A percentile compares a stretch with the other conserved stretches of the same genome.
Evolutionary conservation across 1,140 invertebrate genomes (phyloP).

Genomic region (Drosophila kikkawai): DNA sequence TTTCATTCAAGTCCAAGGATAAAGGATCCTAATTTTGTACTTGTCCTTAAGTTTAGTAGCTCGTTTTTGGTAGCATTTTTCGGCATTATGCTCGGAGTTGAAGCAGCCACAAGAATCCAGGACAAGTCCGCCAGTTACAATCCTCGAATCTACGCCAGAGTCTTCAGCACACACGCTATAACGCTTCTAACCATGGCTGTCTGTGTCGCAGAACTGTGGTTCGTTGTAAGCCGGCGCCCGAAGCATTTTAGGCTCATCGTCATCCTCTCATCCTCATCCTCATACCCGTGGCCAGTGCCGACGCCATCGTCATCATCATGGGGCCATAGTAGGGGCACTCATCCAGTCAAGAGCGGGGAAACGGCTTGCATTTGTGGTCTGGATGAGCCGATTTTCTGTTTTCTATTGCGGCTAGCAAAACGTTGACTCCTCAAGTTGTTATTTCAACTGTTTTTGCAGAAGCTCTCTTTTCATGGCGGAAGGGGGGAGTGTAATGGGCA

Average conservation of each 20-base stretch:
- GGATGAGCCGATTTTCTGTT: conserved; percentile 74
- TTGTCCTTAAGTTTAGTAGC: conserved; percentile 5
- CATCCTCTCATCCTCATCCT: conserved; percentile 17
- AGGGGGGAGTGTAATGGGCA: background rate
- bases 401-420: conserved; percentile 53
- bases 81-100: conserved; percentile 13
- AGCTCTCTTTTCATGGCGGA: conserved; percentile 2
- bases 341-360: conserved; percentile 65
- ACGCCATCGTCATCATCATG: conserved; percentile 15
- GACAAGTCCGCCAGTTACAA: conserved; percentile 19
- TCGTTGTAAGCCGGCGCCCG: conserved; percentile 38
- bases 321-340: conserved; percentile 48
- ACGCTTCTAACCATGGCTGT: background rate
- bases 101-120: conserved; percentile 4
- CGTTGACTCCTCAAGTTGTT: conserved; percentile 58
- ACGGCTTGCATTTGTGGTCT: conserved; percentile 60
- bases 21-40: background rate
- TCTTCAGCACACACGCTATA: background rate
- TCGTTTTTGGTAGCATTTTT: conserved; percentile 25
- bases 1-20: rapidly evolving
- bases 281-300: conserved; percentile 1
- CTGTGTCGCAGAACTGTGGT: background rate
- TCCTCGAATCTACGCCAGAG: background rate
- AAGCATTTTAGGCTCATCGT: conserved; percentile 47
- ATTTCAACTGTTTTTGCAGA: conserved; percentile 62